Conservation (phyloP, 2,797 vertebrate species). For the Pangasius larnaudii region DNA sequence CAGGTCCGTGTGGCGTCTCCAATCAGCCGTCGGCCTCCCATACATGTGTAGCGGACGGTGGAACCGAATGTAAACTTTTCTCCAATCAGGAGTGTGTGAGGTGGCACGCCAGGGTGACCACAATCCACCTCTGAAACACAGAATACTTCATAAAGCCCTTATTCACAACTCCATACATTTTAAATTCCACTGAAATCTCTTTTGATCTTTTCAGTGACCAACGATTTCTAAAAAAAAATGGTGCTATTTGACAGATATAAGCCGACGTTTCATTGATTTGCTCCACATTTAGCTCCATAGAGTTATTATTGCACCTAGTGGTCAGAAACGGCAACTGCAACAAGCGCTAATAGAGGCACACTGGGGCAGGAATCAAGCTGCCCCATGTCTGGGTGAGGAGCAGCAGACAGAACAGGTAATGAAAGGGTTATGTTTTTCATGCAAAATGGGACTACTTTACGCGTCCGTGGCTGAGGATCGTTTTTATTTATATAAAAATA, state of each 20-base stretch:
- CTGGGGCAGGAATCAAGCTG: neutral
- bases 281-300: neutral
- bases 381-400: fast-evolving
- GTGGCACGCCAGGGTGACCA: slow-evolving; percentile 90
- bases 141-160: neutral
- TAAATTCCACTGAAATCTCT: neutral
- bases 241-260: neutral
- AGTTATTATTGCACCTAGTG: neutral
- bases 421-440: neutral
- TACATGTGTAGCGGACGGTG: slow-evolving; percentile 88
- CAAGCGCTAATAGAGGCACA: neutral
- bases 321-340: neutral
- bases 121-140: slow-evolving; percentile 89
- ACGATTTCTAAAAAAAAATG: neutral
- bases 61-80: slow-evolving; percentile 94
- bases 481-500: neutral
- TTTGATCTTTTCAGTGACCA: neutral
- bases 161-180: neutral
- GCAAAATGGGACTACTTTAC: neutral
- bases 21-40: slow-evolving; percentile 82
- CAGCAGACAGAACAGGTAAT: neutral
- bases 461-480: neutral
- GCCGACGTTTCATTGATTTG: neutral
- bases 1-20: slow-evolving; percentile 89
- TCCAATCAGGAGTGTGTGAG: slow-evolving; percentile 84